Evolutionary conservation across 2,113 vertebrate genomes (phyloP).

Genomic region (Pseudorhombus dupliciocellatus): DNA sequence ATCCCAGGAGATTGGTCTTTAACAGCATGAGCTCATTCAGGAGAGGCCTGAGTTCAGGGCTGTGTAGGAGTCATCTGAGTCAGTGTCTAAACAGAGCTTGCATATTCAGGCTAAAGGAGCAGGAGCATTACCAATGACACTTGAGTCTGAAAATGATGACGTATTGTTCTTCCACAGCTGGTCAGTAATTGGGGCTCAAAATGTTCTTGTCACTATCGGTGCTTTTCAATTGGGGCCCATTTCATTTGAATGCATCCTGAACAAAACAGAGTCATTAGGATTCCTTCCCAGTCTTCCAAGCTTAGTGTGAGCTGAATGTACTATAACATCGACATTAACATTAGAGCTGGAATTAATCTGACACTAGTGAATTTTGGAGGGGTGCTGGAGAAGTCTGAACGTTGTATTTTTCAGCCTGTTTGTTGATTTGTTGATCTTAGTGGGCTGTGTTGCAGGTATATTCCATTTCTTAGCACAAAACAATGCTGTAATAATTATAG

Average conservation of each 20-base stretch:
- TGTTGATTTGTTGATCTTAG: too few relatives aligned
- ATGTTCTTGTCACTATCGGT: not conserved
- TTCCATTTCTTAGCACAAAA: too few relatives aligned
- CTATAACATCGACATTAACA: not conserved
- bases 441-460: too few relatives aligned
- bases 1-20: not conserved
- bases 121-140: not conserved
- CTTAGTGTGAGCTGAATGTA: not conserved
- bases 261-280: not conserved
- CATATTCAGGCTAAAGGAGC: not conserved
- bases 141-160: not conserved
- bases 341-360: not conserved
- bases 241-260: not conserved
- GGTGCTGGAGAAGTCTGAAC: not conserved
- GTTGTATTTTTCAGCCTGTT: not conserved
- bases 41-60: not conserved
- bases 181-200: not conserved
- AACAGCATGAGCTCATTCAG: constrained; percentile 17
- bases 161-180: not conserved
- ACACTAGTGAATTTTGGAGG: too few relatives aligned
- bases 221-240: not conserved
- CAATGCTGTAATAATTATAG: too few relatives aligned
- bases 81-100: not conserved
- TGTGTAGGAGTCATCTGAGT: not conserved
- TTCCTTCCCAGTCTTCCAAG: not conserved